Percentiles rank a stretch among this genome's conserved stretches.
These are phyloP conservation scores for Anoplopoma fimbria DNA, from an alignment of 2,113 vertebrate species.

Conservation along the genomic window DNA sequence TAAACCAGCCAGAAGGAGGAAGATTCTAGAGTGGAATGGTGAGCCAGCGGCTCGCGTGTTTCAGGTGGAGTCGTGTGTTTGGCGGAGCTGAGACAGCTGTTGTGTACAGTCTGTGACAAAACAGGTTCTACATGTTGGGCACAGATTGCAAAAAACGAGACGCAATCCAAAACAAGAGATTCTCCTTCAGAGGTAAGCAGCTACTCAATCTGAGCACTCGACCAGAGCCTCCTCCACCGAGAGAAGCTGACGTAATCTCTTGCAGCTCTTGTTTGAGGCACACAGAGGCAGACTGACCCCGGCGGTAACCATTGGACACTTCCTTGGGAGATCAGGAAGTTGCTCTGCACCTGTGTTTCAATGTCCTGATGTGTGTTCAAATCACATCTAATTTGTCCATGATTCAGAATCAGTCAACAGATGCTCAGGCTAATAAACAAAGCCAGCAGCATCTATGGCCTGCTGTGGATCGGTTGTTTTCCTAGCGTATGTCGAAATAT, in stretches of 20 bases:
- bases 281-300: constrained; percentile 9
- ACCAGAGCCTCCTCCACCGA: constrained; percentile 15
- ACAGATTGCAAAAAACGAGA: constrained; percentile 2
- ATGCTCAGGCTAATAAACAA: background rate
- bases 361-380: no score
- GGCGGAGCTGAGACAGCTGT: constrained; percentile 15
- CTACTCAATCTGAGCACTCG: constrained; percentile 15
- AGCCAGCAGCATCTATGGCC: no score
- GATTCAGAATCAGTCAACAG: background rate
- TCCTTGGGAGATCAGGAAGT: constrained; percentile 17
- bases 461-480: background rate
- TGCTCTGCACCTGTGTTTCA: constrained; percentile 25
- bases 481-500: background rate
- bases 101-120: constrained; percentile 6
- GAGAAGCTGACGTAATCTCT: constrained; percentile 28
- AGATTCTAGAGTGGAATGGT: background rate
- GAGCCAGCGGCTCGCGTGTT: background rate
- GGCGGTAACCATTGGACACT: background rate
- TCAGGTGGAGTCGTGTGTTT: background rate
- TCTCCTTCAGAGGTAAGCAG: constrained; percentile 28
- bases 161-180: constrained; percentile 7
- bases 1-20: background rate
- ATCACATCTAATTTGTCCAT: background rate
- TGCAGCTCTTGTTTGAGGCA: constrained; percentile 7
- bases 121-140: background rate